These are phyloP conservation scores for Ceratina calcarata DNA, from an alignment of 1,140 invertebrate species.

Conservation along the genomic window DNA sequence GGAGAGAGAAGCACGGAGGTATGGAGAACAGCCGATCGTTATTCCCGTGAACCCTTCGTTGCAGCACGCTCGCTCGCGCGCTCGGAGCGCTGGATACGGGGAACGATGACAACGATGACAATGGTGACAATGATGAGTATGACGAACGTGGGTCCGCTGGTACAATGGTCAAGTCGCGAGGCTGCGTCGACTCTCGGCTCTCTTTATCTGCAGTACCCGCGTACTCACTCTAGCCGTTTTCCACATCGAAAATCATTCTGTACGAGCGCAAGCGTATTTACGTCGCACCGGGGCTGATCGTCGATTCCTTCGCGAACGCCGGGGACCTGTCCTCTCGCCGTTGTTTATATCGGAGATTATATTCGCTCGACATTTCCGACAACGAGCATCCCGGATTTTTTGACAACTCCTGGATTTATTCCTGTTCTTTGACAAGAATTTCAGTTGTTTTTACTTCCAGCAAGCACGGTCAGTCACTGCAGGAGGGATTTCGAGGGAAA, in stretches of 20 bases:
- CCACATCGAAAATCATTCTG: constrained; percentile 48
- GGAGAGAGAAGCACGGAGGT: neutral
- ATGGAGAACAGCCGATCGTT: constrained; percentile 41
- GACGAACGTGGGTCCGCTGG: constrained; percentile 52
- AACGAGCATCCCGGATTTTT: neutral
- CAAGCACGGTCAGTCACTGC: no score
- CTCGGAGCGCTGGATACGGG: constrained; percentile 20
- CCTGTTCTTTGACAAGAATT: constrained; percentile 20
- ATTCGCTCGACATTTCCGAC: constrained; percentile 10
- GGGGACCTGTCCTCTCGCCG: neutral
- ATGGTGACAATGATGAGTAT: constrained; percentile 65
- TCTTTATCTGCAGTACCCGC: neutral
- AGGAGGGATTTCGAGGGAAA: no score
- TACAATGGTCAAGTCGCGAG: constrained; percentile 62
- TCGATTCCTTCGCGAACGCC: constrained; percentile 23
- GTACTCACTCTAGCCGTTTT: neutral
- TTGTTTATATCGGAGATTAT: constrained; percentile 44
- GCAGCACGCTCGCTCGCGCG: constrained; percentile 22
- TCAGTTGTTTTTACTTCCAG: neutral
- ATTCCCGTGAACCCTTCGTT: constrained; percentile 41
- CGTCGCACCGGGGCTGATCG: constrained; percentile 16
- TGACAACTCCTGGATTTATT: neutral
- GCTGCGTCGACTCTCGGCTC: constrained; percentile 13
- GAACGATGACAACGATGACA: constrained; percentile 65
- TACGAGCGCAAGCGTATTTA: constrained; percentile 19